Conservation (phyloP, 2,113 vertebrate species). For the Phyllostomus discolor region DNA sequence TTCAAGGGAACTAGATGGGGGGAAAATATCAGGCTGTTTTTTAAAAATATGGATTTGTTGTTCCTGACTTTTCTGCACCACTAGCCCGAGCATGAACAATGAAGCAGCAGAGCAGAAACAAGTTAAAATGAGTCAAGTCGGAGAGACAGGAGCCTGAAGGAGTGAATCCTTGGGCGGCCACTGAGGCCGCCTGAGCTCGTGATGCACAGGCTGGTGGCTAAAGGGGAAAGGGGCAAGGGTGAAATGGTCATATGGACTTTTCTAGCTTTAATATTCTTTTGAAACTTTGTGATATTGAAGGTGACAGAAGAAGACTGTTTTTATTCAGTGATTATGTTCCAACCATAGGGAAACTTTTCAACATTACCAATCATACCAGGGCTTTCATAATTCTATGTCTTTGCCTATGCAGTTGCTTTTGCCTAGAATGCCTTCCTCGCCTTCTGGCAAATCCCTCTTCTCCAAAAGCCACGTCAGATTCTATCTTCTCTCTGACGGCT, state of each 20-base stretch:
- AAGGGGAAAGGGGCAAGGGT: neutral
- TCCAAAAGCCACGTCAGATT: neutral
- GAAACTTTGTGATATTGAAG: neutral
- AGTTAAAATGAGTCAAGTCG: neutral
- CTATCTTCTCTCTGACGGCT: neutral
- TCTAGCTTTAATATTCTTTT: neutral
- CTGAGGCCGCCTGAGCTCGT: neutral
- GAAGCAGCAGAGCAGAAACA: neutral
- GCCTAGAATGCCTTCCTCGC: neutral
- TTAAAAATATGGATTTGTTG: neutral
- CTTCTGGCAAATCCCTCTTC: neutral
- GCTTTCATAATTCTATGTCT: neutral
- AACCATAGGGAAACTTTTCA: neutral
- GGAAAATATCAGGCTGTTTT: neutral
- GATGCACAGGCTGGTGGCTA: fast-evolving
- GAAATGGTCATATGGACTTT: neutral
- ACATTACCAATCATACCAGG: neutral
- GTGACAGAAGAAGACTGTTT: neutral
- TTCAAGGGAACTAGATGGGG: neutral
- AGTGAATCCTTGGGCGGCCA: neutral
- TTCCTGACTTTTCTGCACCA: neutral
- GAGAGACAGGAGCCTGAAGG: neutral
- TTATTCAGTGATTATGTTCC: neutral
- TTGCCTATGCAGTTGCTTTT: neutral
- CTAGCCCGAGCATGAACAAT: neutral